A percentile compares a stretch with the other conserved stretches of the same genome.
phyloP scores from a whole-genome alignment of 2,113 vertebrate genomes.

The Oriolus oriolus region DNA sequence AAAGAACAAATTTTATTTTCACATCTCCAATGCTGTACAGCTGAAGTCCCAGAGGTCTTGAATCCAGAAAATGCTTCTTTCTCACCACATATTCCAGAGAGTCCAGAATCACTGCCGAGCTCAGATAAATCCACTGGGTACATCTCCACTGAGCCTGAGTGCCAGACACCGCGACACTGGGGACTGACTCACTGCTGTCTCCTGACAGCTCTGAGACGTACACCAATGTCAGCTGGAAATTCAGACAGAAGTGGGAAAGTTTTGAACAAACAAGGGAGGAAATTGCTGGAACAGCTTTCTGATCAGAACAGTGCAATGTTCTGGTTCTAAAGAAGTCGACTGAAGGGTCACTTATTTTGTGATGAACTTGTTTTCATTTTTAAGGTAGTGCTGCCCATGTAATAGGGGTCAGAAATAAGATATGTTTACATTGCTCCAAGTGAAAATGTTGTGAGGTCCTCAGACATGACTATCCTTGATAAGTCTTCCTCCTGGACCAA shows the following conservation, averaged over 20 bases:
- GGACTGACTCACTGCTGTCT: neutral
- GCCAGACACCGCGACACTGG: neutral
- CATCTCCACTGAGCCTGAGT: neutral
- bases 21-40: neutral
- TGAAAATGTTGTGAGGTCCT: neutral
- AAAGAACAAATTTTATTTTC: neutral
- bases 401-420: neutral
- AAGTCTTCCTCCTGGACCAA: neutral
- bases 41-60: neutral
- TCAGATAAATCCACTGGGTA: neutral
- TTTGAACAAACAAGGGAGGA: neutral
- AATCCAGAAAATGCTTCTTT: neutral
- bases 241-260: neutral
- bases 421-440: fast-evolving
- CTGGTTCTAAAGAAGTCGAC: neutral
- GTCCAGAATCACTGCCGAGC: neutral
- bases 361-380: neutral
- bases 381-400: neutral
- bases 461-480: neutral
- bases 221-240: neutral
- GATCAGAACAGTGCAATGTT: neutral
- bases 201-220: neutral
- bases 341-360: neutral
- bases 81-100: neutral
- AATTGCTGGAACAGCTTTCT: neutral